Evolutionary conservation across 2,888 invertebrate species (phyloP).

Genomic region (Lasioglossum leucozonium): DNA sequence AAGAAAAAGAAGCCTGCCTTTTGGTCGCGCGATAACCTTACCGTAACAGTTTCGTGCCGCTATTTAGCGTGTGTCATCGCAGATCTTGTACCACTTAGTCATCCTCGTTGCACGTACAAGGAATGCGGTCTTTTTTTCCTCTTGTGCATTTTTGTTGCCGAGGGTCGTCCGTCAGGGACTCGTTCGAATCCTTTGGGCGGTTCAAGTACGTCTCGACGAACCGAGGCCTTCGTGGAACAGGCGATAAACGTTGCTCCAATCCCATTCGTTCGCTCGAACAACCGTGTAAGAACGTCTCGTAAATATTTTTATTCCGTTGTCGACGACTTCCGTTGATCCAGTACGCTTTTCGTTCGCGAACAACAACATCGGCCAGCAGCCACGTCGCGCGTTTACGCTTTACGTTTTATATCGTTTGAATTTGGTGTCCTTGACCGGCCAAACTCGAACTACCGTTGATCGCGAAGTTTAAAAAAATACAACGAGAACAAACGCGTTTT

Average conservation of each 20-base stretch:
- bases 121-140: slow-evolving; percentile 38
- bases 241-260: background rate
- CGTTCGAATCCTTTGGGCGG: background rate
- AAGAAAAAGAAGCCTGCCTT: slow-evolving; percentile 5
- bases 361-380: background rate
- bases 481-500: background rate
- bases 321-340: background rate
- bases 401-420: too few species aligned
- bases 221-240: background rate
- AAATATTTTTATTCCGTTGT: background rate
- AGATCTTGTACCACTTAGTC: slow-evolving; percentile 57
- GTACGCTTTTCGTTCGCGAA: background rate
- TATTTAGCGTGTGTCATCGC: slow-evolving; percentile 60
- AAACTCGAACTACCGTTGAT: background rate
- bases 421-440: background rate
- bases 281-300: background rate
- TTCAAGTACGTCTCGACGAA: background rate
- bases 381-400: background rate
- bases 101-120: slow-evolving; percentile 51
- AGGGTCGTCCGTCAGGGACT: slow-evolving; percentile 14
- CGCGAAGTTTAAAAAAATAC: background rate
- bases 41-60: slow-evolving; percentile 33
- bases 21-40: slow-evolving; percentile 8
- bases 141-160: slow-evolving; percentile 8
- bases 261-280: background rate